Percentiles rank a stretch among this genome's conserved stretches.
Evolutionary conservation across 2,888 invertebrate species (phyloP).

Genomic region (Lasioglossum vierecki): DNA sequence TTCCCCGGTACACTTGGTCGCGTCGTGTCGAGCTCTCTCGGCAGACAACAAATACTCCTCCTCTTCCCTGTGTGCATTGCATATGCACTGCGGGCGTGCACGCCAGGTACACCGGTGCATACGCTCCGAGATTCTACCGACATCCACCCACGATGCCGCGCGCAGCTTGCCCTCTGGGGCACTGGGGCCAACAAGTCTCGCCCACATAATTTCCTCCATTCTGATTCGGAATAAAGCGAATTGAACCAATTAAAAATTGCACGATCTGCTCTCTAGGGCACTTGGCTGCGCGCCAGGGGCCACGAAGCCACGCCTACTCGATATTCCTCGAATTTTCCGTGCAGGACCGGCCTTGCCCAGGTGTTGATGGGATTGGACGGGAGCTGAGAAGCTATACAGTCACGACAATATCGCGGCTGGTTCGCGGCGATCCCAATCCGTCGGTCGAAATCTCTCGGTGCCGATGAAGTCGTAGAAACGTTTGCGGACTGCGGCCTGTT

Average conservation of each 20-base stretch:
- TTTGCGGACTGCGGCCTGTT: slow-evolving; percentile 21
- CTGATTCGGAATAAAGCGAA: not conserved
- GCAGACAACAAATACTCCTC: slow-evolving; percentile 15
- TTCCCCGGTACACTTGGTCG: slow-evolving; percentile 31
- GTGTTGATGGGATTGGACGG: not conserved
- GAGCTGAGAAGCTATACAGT: not conserved
- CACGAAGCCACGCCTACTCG: not conserved
- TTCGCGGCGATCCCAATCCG: slow-evolving; percentile 65
- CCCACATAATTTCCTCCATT: not conserved
- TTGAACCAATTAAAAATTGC: not conserved
- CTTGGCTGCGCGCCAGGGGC: not conserved
- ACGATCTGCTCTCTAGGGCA: not conserved
- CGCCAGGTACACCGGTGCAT: not conserved
- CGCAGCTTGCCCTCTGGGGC: not conserved
- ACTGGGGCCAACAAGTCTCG: not conserved
- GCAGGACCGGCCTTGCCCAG: not conserved
- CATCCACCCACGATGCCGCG: not conserved
- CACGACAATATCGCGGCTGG: not conserved
- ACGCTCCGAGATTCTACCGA: not conserved
- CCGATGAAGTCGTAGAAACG: slow-evolving; percentile 72
- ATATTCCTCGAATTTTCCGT: no score
- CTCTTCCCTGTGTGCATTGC: not conserved
- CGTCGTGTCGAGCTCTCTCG: slow-evolving; percentile 53
- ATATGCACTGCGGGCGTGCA: not conserved
- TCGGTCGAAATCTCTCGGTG: slow-evolving; percentile 67